Conservation (phyloP, 2,113 vertebrate species). For the Hemichromis elongatus region DNA sequence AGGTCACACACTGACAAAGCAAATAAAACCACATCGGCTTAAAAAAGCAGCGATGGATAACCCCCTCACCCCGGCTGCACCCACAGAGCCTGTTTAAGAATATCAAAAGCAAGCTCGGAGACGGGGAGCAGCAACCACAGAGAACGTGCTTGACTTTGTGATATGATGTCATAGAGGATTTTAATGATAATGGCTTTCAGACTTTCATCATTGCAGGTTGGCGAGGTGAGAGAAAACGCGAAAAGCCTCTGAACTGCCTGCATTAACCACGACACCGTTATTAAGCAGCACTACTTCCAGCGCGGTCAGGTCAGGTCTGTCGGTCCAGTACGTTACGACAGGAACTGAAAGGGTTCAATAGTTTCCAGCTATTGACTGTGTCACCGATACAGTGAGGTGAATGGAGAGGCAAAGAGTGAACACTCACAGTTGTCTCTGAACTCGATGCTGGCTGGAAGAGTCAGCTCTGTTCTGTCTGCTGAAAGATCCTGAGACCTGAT, state of each 20-base stretch:
- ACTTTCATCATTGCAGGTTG: background rate
- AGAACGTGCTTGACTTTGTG: background rate
- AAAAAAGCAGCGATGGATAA: background rate
- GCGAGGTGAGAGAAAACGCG: background rate
- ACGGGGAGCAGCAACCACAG: background rate
- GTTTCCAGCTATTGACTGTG: conserved; percentile 54
- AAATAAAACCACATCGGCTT: background rate
- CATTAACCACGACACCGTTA: background rate
- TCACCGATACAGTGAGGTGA: background rate
- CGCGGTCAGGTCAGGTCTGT: background rate
- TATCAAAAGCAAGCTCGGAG: background rate
- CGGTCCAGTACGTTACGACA: background rate
- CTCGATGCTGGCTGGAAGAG: conserved; percentile 91
- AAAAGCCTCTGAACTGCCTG: background rate
- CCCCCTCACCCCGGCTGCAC: background rate
- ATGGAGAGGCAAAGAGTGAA: background rate
- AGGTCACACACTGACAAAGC: background rate
- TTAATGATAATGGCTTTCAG: background rate
- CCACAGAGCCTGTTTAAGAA: background rate
- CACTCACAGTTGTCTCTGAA: conserved; percentile 97
- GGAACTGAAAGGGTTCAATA: conserved; percentile 34
- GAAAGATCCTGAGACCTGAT: conserved; percentile 82
- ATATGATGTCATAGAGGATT: background rate
- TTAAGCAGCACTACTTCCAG: background rate
- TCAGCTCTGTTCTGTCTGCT: conserved; percentile 78